Percentiles rank a stretch among this genome's conserved stretches.
Evolutionary conservation across 2,888 invertebrate species (phyloP).

Genomic region (Ochlodes sylvanus): DNA sequence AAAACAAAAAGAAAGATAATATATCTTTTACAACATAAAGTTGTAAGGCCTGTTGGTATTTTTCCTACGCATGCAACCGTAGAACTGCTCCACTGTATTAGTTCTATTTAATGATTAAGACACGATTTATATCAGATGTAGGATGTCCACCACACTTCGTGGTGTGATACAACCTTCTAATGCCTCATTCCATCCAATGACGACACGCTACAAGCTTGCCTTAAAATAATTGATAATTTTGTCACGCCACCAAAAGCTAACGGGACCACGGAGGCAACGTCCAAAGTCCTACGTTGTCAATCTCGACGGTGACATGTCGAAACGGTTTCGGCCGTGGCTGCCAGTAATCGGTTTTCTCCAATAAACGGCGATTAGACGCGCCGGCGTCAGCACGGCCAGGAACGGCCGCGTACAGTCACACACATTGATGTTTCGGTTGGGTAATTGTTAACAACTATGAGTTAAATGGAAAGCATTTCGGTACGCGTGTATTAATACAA

Average conservation of each 20-base stretch:
- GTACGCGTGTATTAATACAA: too few species aligned
- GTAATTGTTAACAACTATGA: neutral
- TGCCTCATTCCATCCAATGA: too few species aligned
- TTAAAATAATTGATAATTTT: slow-evolving; percentile 19
- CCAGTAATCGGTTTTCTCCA: slow-evolving; percentile 84
- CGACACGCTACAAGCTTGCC: slow-evolving; percentile 40
- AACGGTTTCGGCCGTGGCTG: slow-evolving; percentile 72
- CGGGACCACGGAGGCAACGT: slow-evolving; percentile 12
- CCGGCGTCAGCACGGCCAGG: slow-evolving; percentile 80
- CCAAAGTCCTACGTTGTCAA: slow-evolving; percentile 40
- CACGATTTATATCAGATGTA: too few species aligned
- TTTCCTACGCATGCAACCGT: too few species aligned
- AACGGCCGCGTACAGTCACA: slow-evolving; percentile 62
- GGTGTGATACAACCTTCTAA: too few species aligned
- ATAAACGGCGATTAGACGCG: slow-evolving; percentile 85
- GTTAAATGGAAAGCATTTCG: too few species aligned
- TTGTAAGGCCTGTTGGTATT: too few species aligned
- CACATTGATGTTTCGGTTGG: slow-evolving; percentile 26
- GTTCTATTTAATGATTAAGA: too few species aligned
- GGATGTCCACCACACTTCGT: too few species aligned
- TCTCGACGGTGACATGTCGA: slow-evolving; percentile 74
- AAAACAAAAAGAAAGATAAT: too few species aligned
- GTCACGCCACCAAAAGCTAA: slow-evolving; percentile 19
- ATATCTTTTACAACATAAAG: too few species aligned
- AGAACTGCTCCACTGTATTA: too few species aligned